These are phyloP conservation scores for Sylvicola fuscatus DNA, from an alignment of 2,888 invertebrate species.

Conservation along the genomic window DNA sequence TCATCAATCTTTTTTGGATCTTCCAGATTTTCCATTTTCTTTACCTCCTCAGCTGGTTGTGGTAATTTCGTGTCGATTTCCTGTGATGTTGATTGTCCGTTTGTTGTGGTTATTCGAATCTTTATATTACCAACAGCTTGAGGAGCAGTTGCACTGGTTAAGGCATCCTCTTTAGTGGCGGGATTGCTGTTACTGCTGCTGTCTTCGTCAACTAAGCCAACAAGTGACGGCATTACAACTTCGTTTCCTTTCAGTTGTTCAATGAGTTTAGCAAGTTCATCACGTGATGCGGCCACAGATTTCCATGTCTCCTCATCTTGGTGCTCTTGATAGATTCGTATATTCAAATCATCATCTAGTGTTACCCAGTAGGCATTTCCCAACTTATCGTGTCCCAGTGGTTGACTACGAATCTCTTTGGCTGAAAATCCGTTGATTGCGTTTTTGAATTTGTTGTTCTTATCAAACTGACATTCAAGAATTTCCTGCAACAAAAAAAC, in stretches of 20 bases:
- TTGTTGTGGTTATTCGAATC: slow-evolving; percentile 5
- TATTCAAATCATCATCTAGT: slow-evolving; percentile 68
- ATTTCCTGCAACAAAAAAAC: slow-evolving; percentile 46
- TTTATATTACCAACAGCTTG: slow-evolving; percentile 10
- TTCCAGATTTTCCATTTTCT: not conserved
- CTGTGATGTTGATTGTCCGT: slow-evolving; percentile 22
- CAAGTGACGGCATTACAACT: slow-evolving; percentile 31
- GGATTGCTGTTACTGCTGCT: slow-evolving; percentile 32
- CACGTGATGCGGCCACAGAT: slow-evolving; percentile 69
- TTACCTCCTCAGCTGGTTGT: not conserved
- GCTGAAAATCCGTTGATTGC: slow-evolving; percentile 61
- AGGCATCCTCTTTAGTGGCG: slow-evolving; percentile 6
- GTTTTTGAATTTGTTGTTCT: slow-evolving; percentile 80
- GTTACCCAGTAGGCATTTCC: slow-evolving; percentile 92
- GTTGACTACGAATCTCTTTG: slow-evolving; percentile 63
- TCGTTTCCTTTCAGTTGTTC: slow-evolving; percentile 51
- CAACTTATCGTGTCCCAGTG: slow-evolving; percentile 76
- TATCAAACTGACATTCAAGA: slow-evolving; percentile 87
- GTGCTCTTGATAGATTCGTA: slow-evolving; percentile 87
- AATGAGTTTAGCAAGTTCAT: slow-evolving; percentile 63
- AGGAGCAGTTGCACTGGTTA: slow-evolving; percentile 8
- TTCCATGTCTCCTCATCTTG: slow-evolving; percentile 93
- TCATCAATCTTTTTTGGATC: too few species aligned
- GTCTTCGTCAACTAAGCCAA: slow-evolving; percentile 39
- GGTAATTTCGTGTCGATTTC: slow-evolving; percentile 11